Base-by-base conservation (phyloP, 2,797 vertebrate species). In the Premnoplex brunnescens region DNA sequence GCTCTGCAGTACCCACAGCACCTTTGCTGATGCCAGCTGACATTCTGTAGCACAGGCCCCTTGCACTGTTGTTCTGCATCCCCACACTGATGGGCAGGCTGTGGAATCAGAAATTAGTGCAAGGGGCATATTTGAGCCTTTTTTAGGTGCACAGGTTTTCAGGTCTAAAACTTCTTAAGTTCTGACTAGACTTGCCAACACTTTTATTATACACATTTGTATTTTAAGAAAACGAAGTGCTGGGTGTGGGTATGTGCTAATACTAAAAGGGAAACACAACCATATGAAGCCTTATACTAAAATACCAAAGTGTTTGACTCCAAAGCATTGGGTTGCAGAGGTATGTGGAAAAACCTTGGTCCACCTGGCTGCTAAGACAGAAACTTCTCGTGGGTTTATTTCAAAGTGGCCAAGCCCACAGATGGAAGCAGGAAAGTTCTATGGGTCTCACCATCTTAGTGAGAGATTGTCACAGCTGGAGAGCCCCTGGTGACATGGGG, bases 141-240 rank as follows among this genome's bases (percentile, higher is more conserved):
- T 77, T 77, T 58, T 51, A 56, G 69, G 43, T 79, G 80, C 34
- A 41, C 27, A 62, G 20, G 37, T 86, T 95, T 82, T 76, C 63
- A 67, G 41, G 73, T 85, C 73, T 96, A 74, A 89, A 88, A 85
- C 30, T 52, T 93, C 66, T 89, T 48, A 28, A 76, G 55, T 73
- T 88, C 81, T 79, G 69, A 86, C 39, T 93, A 82, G 62, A 60
- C 34, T 58, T 82, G 67, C 81, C 77, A 76, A 27, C 0, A 0
- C 79, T 91, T 95, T 85, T 86, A 88, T 93, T 95, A 44, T 44
- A 67, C 63, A 16, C 56, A 18, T 95, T 94, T 86, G 69, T 93
- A 88, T 97, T 94, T 95, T 93, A 88, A 87, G 86, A 85, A 86
- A 95, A 88, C 69, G 68, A 93, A 94, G 89, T 59, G 44, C 75